These are phyloP conservation scores for Margaritifera margaritifera DNA, from an alignment of 2,888 invertebrate species.

Conservation along the genomic window DNA sequence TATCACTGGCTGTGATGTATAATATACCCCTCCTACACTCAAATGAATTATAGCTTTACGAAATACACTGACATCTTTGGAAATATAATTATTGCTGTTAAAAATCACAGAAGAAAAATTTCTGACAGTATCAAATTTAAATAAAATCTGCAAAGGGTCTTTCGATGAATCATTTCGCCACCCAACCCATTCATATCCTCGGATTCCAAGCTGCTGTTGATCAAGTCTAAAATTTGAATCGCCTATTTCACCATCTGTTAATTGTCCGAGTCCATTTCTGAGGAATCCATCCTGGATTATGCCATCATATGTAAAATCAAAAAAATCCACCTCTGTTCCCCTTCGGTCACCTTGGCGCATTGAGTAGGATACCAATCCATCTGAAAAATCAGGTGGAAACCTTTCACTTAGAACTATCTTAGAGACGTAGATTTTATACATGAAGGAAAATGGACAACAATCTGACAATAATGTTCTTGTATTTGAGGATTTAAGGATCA, in stretches of 20 bases:
- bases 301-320: slow-evolving; percentile 90
- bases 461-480: too few species aligned
- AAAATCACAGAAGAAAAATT: slow-evolving; percentile 89
- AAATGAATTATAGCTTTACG: slow-evolving; percentile 85
- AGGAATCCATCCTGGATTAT: slow-evolving; percentile 76
- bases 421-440: too few species aligned
- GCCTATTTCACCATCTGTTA: slow-evolving; percentile 86
- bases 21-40: slow-evolving; percentile 84
- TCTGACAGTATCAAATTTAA: slow-evolving; percentile 90
- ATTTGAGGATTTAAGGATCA: too few species aligned
- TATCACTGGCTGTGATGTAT: slow-evolving; percentile 83
- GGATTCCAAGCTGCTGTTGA: slow-evolving; percentile 78
- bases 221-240: slow-evolving; percentile 83
- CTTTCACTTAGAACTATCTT: not conserved
- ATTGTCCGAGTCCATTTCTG: slow-evolving; percentile 86
- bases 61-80: slow-evolving; percentile 89
- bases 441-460: too few species aligned
- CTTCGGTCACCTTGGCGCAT: slow-evolving; percentile 92
- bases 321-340: slow-evolving; percentile 86
- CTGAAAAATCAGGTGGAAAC: slow-evolving; percentile 73
- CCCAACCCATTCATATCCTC: slow-evolving; percentile 90
- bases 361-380: slow-evolving; percentile 87
- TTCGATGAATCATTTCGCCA: slow-evolving; percentile 82
- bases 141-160: slow-evolving; percentile 81
- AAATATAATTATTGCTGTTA: slow-evolving; percentile 89